A percentile compares a stretch with the other conserved stretches of the same genome.
Evolutionary conservation across 2,888 invertebrate genomes (phyloP).

Genomic region (Aproaerema taeniolella): DNA sequence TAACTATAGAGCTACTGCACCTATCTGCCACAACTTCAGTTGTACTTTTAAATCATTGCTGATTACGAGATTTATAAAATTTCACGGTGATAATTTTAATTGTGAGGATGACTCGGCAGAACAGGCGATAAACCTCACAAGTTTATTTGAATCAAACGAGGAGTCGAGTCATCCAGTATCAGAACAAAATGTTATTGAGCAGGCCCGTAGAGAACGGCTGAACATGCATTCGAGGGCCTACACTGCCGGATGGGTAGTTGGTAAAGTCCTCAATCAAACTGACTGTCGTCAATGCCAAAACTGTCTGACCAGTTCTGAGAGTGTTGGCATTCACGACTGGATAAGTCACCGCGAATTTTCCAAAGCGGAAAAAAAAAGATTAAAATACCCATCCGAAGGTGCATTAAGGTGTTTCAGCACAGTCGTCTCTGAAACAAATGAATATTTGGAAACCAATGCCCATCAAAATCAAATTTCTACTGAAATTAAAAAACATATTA

Average conservation of each 20-base stretch:
- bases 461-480: background rate
- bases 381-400: background rate
- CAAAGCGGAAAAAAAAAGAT: background rate
- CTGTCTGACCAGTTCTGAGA: too few relatives aligned
- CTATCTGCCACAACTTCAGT: too few relatives aligned
- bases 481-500: background rate
- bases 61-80: slow-evolving; percentile 5
- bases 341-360: background rate
- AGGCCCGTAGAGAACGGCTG: slow-evolving; percentile 3
- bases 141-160: slow-evolving; percentile 1
- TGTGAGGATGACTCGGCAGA: too few relatives aligned
- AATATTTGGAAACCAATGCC: background rate
- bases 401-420: background rate
- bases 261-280: slow-evolving; percentile 1
- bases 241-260: slow-evolving; percentile 11
- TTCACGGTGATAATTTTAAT: too few relatives aligned
- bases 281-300: too few relatives aligned
- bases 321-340: too few relatives aligned
- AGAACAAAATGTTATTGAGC: background rate
- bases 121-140: background rate
- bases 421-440: background rate
- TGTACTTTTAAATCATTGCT: slow-evolving; percentile 1
- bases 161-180: background rate
- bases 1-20: slow-evolving; percentile 4
- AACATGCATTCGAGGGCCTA: slow-evolving; percentile 9